Evolutionary conservation across 1,140 invertebrate genomes (phyloP), one percentile per base, ranked within the genome.

Genomic region (Agrypnia vestita): DNA sequence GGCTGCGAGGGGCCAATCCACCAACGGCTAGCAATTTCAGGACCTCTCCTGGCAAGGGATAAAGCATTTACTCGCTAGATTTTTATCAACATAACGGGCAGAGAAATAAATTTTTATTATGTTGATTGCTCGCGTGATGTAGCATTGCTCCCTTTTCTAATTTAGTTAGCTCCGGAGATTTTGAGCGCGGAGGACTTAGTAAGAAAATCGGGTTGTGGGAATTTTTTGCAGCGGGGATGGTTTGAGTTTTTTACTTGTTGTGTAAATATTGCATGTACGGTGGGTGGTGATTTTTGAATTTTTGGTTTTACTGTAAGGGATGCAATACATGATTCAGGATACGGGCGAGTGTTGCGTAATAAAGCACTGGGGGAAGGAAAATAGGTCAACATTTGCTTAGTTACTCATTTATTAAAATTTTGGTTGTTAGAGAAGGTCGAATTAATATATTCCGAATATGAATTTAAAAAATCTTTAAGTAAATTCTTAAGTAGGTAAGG

Each of bases 291-390:
- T 35, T 35, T 35, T 35, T 35, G 25, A 35, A 35, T 35, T 35
- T 1, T 35, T 35, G 4, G 25, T 19, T 62, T 13, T 64, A 35
- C 25, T 25, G 11, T 17, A 25, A 43, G 61, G 61, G 61, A 64
- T 64, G 61, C 61, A 64, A 43, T 64, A 19, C 61, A 43, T 64
- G 61, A 64, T 35, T 64, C 61, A 64, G 61, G 61, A 44, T 64
- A 25, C 35, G 25, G 61, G 61, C 11, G 25, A 64, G 61, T 64
- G 61, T 25, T 64, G 61, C 35, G 61, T 43, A 64, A 49, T 46
- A 69, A 69, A 69, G 15, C 44, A 69, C 46, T 47, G 17, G 19
- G 64, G 19, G 64, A 69, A 17, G n/a, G 44, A 69, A 69, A 69
- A 69, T 69, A n/a, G 64, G 64, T 69, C 64, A 69, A 46, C n/a